Evolutionary conservation across 2,797 vertebrate genomes (phyloP).

Genomic region (Vespertilio murinus): DNA sequence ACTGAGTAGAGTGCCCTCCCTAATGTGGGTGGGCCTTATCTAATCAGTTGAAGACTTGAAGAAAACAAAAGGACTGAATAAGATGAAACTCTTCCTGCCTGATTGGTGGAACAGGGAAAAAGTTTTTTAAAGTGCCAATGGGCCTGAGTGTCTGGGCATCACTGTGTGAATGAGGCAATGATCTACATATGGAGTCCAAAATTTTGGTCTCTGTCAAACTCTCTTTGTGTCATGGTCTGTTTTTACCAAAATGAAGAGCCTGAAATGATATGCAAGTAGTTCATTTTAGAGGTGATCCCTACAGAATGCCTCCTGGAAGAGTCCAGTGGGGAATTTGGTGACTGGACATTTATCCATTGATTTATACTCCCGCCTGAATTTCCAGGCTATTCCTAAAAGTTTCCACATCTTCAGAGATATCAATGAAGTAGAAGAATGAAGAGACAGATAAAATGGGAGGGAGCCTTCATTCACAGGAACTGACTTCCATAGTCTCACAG

Average conservation of each 20-base stretch:
- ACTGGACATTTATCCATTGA: background rate
- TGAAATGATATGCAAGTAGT: background rate
- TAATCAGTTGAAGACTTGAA: background rate
- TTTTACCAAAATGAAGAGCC: conserved; percentile 37
- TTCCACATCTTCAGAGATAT: conserved; percentile 1
- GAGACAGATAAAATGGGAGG: background rate
- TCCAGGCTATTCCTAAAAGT: background rate
- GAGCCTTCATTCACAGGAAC: background rate
- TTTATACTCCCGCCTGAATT: background rate
- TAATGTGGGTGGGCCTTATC: background rate
- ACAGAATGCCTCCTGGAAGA: background rate
- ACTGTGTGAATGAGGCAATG: background rate
- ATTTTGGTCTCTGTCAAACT: background rate
- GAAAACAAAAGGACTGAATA: background rate
- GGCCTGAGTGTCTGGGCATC: background rate
- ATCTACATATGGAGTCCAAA: background rate
- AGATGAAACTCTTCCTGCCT: background rate
- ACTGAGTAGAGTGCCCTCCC: background rate
- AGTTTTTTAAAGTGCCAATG: background rate
- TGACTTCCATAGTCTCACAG: background rate
- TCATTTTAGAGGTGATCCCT: conserved; percentile 4
- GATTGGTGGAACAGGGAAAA: background rate
- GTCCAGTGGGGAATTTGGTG: background rate
- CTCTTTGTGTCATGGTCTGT: background rate
- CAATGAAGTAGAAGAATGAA: background rate